Percentiles rank a stretch among this genome's conserved stretches.
These are phyloP conservation scores for Trichogramma pretiosum DNA, from an alignment of 1,140 invertebrate genomes.

Conservation along the genomic window DNA sequence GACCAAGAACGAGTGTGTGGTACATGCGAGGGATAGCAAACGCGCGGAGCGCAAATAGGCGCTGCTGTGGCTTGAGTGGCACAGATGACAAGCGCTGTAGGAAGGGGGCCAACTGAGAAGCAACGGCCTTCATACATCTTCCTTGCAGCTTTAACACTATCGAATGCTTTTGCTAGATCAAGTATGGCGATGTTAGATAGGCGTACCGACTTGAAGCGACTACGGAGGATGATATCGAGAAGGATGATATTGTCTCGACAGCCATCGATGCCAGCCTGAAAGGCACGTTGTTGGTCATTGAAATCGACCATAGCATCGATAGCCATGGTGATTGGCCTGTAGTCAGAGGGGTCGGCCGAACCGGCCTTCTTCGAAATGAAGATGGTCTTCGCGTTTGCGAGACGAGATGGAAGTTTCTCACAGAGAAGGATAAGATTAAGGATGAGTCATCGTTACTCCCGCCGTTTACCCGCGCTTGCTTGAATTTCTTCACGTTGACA, in stretches of 20 bases:
- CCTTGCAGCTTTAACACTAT: no score
- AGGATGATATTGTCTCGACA: no score
- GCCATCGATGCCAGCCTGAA: neutral
- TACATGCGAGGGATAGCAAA: neutral
- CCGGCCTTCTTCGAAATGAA: neutral
- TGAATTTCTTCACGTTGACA: constrained; percentile 59
- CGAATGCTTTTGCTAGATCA: no score
- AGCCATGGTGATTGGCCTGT: constrained; percentile 22
- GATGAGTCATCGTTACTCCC: constrained; percentile 71
- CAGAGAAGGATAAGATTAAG: no score
- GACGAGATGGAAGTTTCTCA: no score
- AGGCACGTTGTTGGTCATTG: neutral
- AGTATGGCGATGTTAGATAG: no score
- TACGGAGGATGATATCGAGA: no score
- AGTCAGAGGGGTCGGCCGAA: neutral
- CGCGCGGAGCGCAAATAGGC: constrained; percentile 7
- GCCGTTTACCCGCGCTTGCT: constrained; percentile 67
- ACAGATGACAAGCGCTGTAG: neutral
- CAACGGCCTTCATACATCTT: neutral
- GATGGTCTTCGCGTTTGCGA: constrained; percentile 16
- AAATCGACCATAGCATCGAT: constrained; percentile 8
- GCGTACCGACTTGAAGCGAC: no score
- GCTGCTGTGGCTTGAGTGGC: constrained; percentile 17
- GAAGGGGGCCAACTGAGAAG: no score
- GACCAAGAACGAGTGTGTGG: constrained; percentile 8